Conservation (phyloP, 2,888 invertebrate genomes). For the Caenorhabditis virilis region DNA sequence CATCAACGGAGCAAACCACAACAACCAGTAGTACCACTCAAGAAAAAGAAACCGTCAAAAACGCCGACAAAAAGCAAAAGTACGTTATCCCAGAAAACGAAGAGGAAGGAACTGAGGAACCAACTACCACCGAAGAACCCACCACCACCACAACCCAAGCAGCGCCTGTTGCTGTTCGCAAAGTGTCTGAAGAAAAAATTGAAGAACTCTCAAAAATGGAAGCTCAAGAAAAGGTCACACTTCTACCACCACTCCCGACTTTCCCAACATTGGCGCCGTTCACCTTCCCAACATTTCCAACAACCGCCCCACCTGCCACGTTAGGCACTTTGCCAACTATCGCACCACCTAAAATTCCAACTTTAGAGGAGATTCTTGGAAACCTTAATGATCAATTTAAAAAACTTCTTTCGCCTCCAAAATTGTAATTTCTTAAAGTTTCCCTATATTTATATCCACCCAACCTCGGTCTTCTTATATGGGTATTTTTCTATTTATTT, state of each 20-base stretch:
- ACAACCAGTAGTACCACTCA: constrained; percentile 8
- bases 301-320: too few relatives aligned
- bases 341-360: constrained; percentile 31
- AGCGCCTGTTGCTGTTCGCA: constrained; percentile 13
- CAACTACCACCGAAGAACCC: neutral
- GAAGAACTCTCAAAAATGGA: constrained; percentile 32
- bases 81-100: neutral
- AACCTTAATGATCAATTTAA: constrained; percentile 37
- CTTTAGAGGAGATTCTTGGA: constrained; percentile 32
- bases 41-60: neutral
- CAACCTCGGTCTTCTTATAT: too few relatives aligned
- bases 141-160: neutral
- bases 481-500: constrained; percentile 2
- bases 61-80: neutral
- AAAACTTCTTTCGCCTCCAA: constrained; percentile 29
- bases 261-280: constrained; percentile 35
- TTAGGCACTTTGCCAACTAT: neutral
- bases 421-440: constrained; percentile 2
- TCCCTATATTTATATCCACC: too few relatives aligned
- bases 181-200: constrained; percentile 21
- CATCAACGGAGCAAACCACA: neutral
- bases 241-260: constrained; percentile 31
- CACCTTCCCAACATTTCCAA: constrained; percentile 33
- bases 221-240: constrained; percentile 20
- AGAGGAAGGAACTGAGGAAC: neutral